Percentiles rank a stretch among this genome's conserved stretches.
Conservation (phyloP, 2,797 vertebrate species). For the Pangasius sanitwongsei region DNA sequence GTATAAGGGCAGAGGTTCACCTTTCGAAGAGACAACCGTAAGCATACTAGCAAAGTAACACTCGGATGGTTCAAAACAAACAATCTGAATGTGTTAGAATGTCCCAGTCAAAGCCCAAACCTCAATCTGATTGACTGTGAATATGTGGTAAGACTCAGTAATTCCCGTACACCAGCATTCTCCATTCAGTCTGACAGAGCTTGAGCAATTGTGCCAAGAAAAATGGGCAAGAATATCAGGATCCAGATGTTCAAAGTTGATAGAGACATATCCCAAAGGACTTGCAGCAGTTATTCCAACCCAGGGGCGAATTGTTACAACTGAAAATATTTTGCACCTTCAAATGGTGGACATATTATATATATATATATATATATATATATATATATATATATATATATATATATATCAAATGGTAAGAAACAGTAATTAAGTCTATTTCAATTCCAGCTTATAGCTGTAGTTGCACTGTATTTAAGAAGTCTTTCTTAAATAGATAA, state of each 20-base stretch:
- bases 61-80: too few relatives aligned
- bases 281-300: neutral
- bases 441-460: neutral
- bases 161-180: neutral
- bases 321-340: neutral
- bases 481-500: neutral
- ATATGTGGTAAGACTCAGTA: neutral
- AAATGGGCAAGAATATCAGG: neutral
- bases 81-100: too few relatives aligned
- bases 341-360: neutral
- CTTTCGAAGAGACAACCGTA: neutral
- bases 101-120: too few relatives aligned
- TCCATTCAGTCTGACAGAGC: neutral
- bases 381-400: neutral
- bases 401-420: neutral
- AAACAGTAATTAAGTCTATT: neutral
- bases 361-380: neutral
- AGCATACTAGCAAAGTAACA: too few relatives aligned
- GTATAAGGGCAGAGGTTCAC: neutral
- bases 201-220: neutral
- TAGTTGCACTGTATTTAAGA: too few relatives aligned
- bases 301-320: neutral
- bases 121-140: too few relatives aligned
- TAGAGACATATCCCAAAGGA: neutral
- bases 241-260: neutral